These are phyloP conservation scores for Danaus chrysippus DNA, from an alignment of 2,888 invertebrate genomes.

Conservation along the genomic window DNA sequence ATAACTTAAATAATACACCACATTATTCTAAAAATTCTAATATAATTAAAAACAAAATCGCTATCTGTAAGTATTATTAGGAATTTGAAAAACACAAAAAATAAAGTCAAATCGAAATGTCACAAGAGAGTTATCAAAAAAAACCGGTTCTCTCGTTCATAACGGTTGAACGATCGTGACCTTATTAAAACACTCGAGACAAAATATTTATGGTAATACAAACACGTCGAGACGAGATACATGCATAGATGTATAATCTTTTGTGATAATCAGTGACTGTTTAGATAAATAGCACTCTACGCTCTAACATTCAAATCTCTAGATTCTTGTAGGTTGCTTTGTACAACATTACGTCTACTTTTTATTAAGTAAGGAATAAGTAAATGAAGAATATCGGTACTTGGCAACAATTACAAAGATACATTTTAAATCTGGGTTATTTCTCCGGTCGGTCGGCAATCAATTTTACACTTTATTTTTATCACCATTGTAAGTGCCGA, in stretches of 20 bases:
- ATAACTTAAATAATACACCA: too few relatives aligned
- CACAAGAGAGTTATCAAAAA: neutral
- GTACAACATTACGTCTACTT: too few relatives aligned
- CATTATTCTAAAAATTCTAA: too few relatives aligned
- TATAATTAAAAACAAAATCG: conserved; percentile 13
- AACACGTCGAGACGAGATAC: too few relatives aligned
- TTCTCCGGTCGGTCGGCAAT: conserved; percentile 17
- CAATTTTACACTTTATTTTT: conserved; percentile 10
- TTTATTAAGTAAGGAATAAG: too few relatives aligned
- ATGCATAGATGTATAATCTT: too few relatives aligned
- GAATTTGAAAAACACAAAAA: neutral
- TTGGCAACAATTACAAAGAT: conserved; percentile 17
- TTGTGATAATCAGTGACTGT: too few relatives aligned
- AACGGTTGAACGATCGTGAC: conserved; percentile 6
- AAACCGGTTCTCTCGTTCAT: neutral
- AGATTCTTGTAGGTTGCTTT: too few relatives aligned
- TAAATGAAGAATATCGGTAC: neutral
- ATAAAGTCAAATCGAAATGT: neutral
- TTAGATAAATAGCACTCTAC: too few relatives aligned
- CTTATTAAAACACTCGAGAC: neutral
- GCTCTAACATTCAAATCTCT: too few relatives aligned
- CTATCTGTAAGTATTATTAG: conserved; percentile 15
- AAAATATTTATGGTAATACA: neutral
- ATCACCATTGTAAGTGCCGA: neutral
- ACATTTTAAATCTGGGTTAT: conserved; percentile 28